Evolutionary conservation across 1,140 invertebrate species (phyloP), one percentile per base, ranked within the genome.

Genomic region (Drosophila ogumai): DNA sequence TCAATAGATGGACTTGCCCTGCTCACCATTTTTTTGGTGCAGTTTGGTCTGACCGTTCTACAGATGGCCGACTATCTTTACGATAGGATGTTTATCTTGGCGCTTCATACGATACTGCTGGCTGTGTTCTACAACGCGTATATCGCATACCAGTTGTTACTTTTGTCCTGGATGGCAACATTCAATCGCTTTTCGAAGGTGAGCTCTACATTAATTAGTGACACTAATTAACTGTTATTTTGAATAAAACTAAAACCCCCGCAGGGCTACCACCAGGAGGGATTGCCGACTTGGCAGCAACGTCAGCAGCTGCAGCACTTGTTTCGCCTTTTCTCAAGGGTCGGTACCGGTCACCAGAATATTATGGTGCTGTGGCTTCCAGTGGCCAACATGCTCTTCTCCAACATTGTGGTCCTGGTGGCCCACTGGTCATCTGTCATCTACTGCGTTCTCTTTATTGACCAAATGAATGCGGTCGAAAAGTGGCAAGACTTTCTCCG

Each of bases 311-410:
- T 73, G 0, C 25, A 32, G 6, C 5, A 34, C 0, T 12, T 69
- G 10, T 43, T 59, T n/a, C 17, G 31, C 0, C 17, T 73, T 1
- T 59, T 71, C 17, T 41, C 65, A 3, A 47, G 54, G 19, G 17
- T 73, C 32, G 71, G 40, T 17, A 69, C 58, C 7, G 32, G 15
- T 0, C 65, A 73, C 34, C 46, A 31, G 8, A 10, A 22, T 1
- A 59, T 73, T 4, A 31, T n/a, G 3, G 7, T 17, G 28, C 17
- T 73, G 9, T 73, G 69, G 69, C 32, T 73, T 5, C 69, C 69
- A 8, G 47, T 73, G 12, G 54, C 65, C 32, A 44, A 22, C 25
- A 52, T 71, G 40, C 25, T 73, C 6, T 73, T 46, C n/a, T 28
- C 54, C 17, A 25, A 49, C 15, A 69, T 73, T 2, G 25, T 71